Conservation (phyloP, 2,113 vertebrate genomes). For the Rostratula benghalensis region DNA sequence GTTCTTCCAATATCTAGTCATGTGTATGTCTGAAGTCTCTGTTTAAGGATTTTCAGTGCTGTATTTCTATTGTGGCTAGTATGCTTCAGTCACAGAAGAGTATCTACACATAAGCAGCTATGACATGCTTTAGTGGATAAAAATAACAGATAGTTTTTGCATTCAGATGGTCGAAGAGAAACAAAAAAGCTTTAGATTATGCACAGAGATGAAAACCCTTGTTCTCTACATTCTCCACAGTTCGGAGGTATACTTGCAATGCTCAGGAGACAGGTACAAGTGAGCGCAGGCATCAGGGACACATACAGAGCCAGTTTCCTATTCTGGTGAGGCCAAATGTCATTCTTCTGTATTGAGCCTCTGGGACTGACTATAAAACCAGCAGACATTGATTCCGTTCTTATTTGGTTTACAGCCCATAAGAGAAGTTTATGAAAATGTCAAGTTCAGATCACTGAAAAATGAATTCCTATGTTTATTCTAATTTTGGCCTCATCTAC, state of each 20-base stretch:
- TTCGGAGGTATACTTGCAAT: neutral
- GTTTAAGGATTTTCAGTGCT: neutral
- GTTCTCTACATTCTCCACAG: neutral
- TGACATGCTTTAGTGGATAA: neutral
- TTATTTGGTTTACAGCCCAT: neutral
- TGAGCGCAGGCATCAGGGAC: neutral
- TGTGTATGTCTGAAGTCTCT: neutral
- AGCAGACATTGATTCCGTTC: neutral
- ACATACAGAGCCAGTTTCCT: neutral
- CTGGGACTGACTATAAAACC: neutral
- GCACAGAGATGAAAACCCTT: neutral
- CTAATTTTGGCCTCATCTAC: neutral
- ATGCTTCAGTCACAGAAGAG: neutral
- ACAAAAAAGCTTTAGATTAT: neutral
- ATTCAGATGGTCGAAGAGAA: neutral
- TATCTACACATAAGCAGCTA: neutral
- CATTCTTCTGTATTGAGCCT: neutral
- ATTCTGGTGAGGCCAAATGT: conserved; percentile 10
- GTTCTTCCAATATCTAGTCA: neutral
- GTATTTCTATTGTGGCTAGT: neutral
- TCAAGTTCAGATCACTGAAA: conserved; percentile 4
- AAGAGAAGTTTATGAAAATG: conserved; percentile 29
- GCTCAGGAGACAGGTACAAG: neutral
- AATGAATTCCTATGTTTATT: conserved; percentile 21
- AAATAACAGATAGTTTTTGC: neutral